A percentile compares a stretch with the other conserved stretches of the same genome.
Evolutionary conservation across 35 echinoderm and acorn worm species (phyloP).

Genomic region (Diadema setosum): DNA sequence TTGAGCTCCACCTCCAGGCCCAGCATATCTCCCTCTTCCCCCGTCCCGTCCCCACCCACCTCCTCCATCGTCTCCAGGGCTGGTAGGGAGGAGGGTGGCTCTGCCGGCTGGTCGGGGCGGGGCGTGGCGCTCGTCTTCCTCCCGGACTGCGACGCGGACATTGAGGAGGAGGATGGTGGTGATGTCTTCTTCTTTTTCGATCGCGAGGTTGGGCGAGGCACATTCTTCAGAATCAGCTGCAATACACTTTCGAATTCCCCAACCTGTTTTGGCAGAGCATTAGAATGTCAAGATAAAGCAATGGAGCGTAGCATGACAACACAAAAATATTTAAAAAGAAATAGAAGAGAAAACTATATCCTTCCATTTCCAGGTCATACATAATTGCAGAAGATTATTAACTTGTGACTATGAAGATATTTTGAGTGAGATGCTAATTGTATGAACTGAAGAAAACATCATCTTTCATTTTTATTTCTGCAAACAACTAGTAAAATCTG

Average conservation of each 20-base stretch:
- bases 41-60: background rate
- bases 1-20: slow-evolving; percentile 84
- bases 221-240: slow-evolving; percentile 74
- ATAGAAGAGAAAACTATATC: no score
- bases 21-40: background rate
- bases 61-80: background rate
- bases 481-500: no score
- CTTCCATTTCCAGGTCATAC: no score
- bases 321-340: no score
- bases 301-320: no score
- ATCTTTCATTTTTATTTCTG: no score
- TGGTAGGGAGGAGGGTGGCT: background rate
- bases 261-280: slow-evolving; percentile 37
- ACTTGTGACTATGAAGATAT: no score
- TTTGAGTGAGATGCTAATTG: no score
- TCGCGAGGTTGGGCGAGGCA: slow-evolving; percentile 46
- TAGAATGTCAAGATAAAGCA: no score
- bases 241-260: slow-evolving; percentile 71
- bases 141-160: background rate
- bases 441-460: no score
- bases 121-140: background rate
- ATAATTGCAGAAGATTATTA: no score
- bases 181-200: background rate
- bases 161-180: background rate
- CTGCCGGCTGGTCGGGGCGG: background rate